Evolutionary conservation across 2,797 vertebrate genomes (phyloP).

Genomic region (Bothrops alternatus): DNA sequence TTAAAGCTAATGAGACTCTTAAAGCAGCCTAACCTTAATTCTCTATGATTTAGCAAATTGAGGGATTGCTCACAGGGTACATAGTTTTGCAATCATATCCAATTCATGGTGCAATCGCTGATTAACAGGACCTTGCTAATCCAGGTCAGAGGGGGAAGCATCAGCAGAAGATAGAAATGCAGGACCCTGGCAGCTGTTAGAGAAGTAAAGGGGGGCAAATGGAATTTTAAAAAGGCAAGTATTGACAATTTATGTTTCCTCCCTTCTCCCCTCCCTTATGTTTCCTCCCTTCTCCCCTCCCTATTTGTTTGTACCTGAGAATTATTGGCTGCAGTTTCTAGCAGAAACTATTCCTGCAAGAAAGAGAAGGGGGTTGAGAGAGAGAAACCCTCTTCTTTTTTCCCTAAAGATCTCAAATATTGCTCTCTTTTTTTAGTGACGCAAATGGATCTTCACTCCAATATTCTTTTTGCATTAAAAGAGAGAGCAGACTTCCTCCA

Average conservation of each 20-base stretch:
- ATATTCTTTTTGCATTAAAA: not conserved
- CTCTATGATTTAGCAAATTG: not conserved
- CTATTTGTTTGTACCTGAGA: not conserved
- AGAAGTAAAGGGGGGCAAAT: too few relatives aligned
- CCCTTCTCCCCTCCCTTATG: not conserved
- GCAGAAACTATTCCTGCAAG: not conserved
- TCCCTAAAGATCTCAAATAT: not conserved
- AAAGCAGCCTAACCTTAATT: not conserved
- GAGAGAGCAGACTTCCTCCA: not conserved
- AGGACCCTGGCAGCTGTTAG: not conserved
- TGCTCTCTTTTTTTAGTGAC: not conserved
- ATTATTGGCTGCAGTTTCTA: not conserved
- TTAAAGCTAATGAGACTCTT: not conserved
- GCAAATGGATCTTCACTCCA: not conserved
- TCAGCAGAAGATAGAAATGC: not conserved
- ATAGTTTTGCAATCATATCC: not conserved
- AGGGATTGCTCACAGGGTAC: not conserved
- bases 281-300: not conserved
- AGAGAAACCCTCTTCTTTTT: not conserved
- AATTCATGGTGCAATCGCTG: not conserved
- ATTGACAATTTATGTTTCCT: not conserved
- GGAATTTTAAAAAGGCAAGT: not conserved
- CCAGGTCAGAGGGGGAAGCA: not conserved
- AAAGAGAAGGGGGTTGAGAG: not conserved
- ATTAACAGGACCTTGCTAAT: not conserved